These are phyloP conservation scores for Thaumatotibia leucotreta DNA, from an alignment of 1,140 invertebrate genomes.

Conservation along the genomic window DNA sequence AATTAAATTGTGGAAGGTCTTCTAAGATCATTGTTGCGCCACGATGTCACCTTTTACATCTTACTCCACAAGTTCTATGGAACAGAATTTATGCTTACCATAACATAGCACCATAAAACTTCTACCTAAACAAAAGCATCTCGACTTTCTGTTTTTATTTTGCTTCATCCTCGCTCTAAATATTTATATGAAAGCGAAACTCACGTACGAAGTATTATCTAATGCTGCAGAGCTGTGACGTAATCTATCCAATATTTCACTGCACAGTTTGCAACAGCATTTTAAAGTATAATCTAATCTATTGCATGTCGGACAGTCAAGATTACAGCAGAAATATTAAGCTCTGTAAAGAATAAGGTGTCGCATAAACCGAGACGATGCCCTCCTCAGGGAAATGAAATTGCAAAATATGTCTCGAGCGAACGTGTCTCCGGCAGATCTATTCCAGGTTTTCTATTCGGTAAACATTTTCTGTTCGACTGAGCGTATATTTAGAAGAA, in stretches of 20 bases:
- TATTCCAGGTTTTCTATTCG: background rate
- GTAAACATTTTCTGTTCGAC: background rate
- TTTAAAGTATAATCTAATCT: conserved; percentile 19
- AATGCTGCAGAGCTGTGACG: conserved; percentile 27
- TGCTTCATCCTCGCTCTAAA: too few relatives aligned
- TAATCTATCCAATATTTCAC: conserved; percentile 25
- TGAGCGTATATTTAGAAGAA: background rate
- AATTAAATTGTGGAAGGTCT: too few relatives aligned
- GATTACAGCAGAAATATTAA: conserved; percentile 51
- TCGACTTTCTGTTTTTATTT: too few relatives aligned
- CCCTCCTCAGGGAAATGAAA: conserved; percentile 51
- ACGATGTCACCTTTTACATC: too few relatives aligned
- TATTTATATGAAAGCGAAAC: background rate
- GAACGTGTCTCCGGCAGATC: conserved; percentile 25
- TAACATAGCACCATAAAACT: too few relatives aligned
- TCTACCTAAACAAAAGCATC: too few relatives aligned
- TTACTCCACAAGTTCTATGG: too few relatives aligned
- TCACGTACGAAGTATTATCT: background rate
- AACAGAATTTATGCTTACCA: too few relatives aligned
- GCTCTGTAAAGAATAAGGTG: conserved; percentile 49
- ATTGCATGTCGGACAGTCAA: conserved; percentile 28
- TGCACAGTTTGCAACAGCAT: conserved; percentile 14
- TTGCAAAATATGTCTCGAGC: conserved; percentile 51
- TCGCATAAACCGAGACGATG: conserved; percentile 32
- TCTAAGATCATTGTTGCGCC: too few relatives aligned